These are phyloP conservation scores for Teinopalpus imperialis DNA, from an alignment of 2,888 invertebrate species.

Conservation along the genomic window DNA sequence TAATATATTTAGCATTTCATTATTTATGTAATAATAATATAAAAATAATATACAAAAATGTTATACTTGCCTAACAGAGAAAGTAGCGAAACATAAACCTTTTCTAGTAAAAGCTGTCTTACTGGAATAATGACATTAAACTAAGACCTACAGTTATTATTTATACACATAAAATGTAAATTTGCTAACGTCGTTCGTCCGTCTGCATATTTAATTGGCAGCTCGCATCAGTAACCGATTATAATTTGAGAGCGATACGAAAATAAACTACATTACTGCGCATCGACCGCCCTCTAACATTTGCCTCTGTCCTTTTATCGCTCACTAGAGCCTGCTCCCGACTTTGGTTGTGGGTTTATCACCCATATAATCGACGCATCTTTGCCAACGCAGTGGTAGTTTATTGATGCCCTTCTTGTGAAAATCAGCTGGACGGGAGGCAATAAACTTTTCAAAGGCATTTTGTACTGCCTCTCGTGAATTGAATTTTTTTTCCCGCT, in stretches of 20 bases:
- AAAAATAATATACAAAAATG: too few relatives aligned
- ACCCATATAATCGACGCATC: too few relatives aligned
- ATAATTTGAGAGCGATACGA: constrained; percentile 20
- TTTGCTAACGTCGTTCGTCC: constrained; percentile 7
- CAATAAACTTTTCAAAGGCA: too few relatives aligned
- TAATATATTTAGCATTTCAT: too few relatives aligned
- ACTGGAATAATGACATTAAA: constrained; percentile 9
- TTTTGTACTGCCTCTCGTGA: too few relatives aligned
- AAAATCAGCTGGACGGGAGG: too few relatives aligned
- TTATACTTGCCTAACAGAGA: constrained; percentile 6
- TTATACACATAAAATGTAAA: constrained; percentile 12
- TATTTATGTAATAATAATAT: too few relatives aligned
- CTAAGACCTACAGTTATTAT: constrained; percentile 7
- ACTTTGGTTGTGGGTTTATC: too few relatives aligned
- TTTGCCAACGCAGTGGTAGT: too few relatives aligned
- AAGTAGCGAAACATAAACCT: constrained; percentile 7
- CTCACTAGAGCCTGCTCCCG: background rate
- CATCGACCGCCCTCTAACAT: constrained; percentile 5
- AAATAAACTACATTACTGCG: constrained; percentile 22
- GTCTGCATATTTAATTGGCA: constrained; percentile 21
- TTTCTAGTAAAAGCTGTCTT: background rate
- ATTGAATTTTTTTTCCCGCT: too few relatives aligned
- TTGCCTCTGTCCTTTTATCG: constrained; percentile 20
- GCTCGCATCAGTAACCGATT: constrained; percentile 28
- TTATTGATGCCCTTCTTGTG: too few relatives aligned